These are phyloP conservation scores for Drosophila neonasuta DNA, from an alignment of 2,888 invertebrate genomes.

Conservation along the genomic window DNA sequence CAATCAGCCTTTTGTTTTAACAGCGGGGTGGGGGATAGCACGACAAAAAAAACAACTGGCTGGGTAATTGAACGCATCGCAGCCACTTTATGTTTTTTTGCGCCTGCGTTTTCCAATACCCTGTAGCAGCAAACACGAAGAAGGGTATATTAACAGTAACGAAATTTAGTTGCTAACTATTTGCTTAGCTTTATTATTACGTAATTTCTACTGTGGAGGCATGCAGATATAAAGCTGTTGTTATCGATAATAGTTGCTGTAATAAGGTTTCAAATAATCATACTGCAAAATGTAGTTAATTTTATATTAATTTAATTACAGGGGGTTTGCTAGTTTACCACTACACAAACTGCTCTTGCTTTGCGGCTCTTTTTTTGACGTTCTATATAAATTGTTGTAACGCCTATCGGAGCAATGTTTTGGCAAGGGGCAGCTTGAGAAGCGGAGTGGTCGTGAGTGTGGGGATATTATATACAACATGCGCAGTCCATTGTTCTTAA, in stretches of 20 bases:
- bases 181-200: background rate
- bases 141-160: conserved; percentile 2
- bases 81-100: conserved; percentile 54
- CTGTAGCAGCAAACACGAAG: conserved; percentile 7
- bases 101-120: conserved; percentile 25
- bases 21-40: background rate
- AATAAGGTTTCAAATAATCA: too few species aligned
- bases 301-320: background rate
- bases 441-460: conserved; percentile 5
- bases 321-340: conserved; percentile 20
- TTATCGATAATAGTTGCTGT: too few species aligned
- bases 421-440: conserved; percentile 49
- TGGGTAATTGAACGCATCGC: conserved; percentile 64
- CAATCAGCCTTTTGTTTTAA: conserved; percentile 68
- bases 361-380: conserved; percentile 46
- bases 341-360: background rate
- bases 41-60: conserved; percentile 29
- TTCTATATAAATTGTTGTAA: conserved; percentile 75
- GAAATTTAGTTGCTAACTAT: background rate
- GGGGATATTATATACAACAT: conserved; percentile 49
- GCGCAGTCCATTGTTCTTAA: conserved; percentile 67
- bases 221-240: background rate
- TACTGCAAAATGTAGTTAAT: background rate
- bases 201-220: background rate
- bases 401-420: conserved; percentile 71